Evolutionary conservation across 2,888 invertebrate genomes (phyloP).

Genomic region (Abscondita cerata): DNA sequence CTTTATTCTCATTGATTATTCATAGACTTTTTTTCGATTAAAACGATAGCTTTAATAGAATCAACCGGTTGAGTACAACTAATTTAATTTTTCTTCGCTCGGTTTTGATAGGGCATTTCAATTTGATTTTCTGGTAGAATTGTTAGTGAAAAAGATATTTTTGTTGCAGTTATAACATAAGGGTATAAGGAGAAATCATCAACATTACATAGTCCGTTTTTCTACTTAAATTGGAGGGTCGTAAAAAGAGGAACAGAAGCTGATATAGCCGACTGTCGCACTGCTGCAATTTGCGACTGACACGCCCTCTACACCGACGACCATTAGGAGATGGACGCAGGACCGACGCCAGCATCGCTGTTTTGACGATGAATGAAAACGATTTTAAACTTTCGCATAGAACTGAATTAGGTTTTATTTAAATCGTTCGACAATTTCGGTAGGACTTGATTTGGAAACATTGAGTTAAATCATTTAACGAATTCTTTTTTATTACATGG

Average conservation of each 20-base stretch:
- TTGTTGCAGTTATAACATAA: conserved; percentile 6
- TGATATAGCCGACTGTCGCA: conserved; percentile 51
- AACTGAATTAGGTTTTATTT: conserved; percentile 3
- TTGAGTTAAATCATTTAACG: too few species aligned
- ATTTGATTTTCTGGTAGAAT: too few species aligned
- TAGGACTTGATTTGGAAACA: too few species aligned
- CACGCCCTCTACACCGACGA: conserved; percentile 51
- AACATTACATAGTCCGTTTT: conserved; percentile 51
- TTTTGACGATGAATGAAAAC: conserved; percentile 9
- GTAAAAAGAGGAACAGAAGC: conserved; percentile 55
- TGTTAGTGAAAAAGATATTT: conserved; percentile 12
- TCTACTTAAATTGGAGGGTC: conserved; percentile 57
- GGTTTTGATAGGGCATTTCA: not conserved
- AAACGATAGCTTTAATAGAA: conserved; percentile 43
- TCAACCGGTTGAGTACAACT: conserved; percentile 11
- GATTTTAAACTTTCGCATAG: not conserved
- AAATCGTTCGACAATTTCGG: too few species aligned
- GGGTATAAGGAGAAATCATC: conserved; percentile 38
- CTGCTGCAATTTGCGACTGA: conserved; percentile 56
- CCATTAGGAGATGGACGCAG: conserved; percentile 41
- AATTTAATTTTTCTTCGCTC: conserved; percentile 6
- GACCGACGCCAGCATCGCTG: conserved; percentile 34
- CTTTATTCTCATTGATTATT: conserved; percentile 43
- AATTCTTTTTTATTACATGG: too few species aligned
- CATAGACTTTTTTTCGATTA: conserved; percentile 43